A percentile compares a stretch with the other conserved stretches of the same genome.
These are phyloP conservation scores for Urosaurus nigricauda DNA, from an alignment of 2,797 vertebrate species.

Conservation along the genomic window DNA sequence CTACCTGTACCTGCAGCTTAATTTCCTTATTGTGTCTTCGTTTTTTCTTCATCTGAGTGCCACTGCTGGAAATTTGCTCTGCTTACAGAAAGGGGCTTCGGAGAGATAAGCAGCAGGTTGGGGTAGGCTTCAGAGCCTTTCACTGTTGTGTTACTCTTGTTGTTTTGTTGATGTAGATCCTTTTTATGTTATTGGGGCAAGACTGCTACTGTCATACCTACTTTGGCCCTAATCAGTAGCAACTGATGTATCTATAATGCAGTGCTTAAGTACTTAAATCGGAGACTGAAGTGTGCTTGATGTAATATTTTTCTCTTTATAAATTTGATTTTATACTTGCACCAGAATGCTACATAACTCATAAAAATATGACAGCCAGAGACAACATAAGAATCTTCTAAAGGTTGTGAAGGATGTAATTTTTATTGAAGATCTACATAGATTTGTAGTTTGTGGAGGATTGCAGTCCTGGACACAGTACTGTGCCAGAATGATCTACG, in stretches of 20 bases:
- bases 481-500: conserved; percentile 51
- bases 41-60: conserved; percentile 14
- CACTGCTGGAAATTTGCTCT: not conserved
- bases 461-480: conserved; percentile 47
- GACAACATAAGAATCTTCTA: conserved; percentile 47
- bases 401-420: conserved; percentile 47
- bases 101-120: conserved; percentile 16
- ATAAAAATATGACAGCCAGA: conserved; percentile 57
- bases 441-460: not conserved
- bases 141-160: not conserved
- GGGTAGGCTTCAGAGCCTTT: conserved; percentile 17
- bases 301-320: conserved; percentile 60
- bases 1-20: conserved; percentile 20
- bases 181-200: conserved; percentile 18
- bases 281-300: conserved; percentile 45
- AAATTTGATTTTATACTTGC: conserved; percentile 44
- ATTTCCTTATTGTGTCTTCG: conserved; percentile 6
- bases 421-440: conserved; percentile 47
- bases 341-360: conserved; percentile 49
- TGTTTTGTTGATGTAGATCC: not conserved
- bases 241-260: conserved; percentile 41
- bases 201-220: not conserved
- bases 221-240: conserved; percentile 18
- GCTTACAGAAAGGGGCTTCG: not conserved
- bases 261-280: not conserved